Evolutionary conservation across 2,888 invertebrate genomes (phyloP).

Genomic region (Lasioglossum calceatum): DNA sequence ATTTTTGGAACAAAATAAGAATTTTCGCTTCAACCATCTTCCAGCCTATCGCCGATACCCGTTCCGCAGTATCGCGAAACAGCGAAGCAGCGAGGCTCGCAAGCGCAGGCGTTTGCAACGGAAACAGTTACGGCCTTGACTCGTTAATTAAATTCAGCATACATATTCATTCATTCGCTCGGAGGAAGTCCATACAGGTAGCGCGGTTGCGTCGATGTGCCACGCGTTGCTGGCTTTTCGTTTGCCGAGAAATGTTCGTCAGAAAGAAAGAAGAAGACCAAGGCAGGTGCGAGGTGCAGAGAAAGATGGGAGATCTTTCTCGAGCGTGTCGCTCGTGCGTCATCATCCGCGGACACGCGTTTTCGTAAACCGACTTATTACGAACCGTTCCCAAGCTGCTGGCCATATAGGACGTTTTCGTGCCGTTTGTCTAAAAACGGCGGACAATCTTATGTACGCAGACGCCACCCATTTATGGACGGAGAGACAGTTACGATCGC

Average conservation of each 20-base stretch:
- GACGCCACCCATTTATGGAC: constrained; percentile 53
- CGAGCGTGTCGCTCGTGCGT: constrained; percentile 32
- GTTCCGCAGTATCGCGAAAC: not conserved
- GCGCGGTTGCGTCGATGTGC: constrained; percentile 58
- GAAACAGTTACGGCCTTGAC: constrained; percentile 80
- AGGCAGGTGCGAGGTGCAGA: not conserved
- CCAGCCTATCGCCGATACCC: not conserved
- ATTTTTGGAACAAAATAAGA: too few relatives aligned
- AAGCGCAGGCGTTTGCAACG: constrained; percentile 59
- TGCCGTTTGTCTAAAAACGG: constrained; percentile 44
- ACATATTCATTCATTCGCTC: constrained; percentile 78
- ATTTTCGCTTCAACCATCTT: not conserved
- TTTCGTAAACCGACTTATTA: constrained; percentile 33
- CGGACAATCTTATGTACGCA: constrained; percentile 34
- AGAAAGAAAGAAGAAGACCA: not conserved
- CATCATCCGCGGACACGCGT: constrained; percentile 24
- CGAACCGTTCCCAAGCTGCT: constrained; percentile 24
- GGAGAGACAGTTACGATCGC: constrained; percentile 20
- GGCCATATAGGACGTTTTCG: constrained; percentile 49
- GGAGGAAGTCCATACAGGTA: constrained; percentile 74
- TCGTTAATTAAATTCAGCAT: constrained; percentile 78
- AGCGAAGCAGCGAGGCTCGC: constrained; percentile 15
- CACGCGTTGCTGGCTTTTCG: constrained; percentile 47
- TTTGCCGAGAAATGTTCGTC: constrained; percentile 8
- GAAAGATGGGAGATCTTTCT: not conserved